Base-by-base conservation (phyloP, 2,113 vertebrate genomes). In the Willisornis vidua region DNA sequence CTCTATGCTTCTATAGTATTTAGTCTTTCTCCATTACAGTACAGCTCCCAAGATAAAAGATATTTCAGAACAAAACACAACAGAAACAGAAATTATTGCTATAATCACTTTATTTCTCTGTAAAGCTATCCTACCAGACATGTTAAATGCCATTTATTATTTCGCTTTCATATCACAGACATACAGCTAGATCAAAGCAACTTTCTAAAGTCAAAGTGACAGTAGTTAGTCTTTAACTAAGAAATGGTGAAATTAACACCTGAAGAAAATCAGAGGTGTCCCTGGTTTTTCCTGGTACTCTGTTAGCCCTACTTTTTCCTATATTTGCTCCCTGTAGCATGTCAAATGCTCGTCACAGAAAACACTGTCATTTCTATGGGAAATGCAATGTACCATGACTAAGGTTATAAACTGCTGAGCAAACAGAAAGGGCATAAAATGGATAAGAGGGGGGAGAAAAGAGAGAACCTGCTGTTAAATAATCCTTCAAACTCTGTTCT, bases 381-480 rank as follows among this genome's bases (percentile, higher is more conserved):
- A 71, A 61, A 81, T 15, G 93, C 82, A 92, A 6, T 0, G 5
- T 74, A 80, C 92, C 92, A 71, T 84, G 92, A 86, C 87, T 84
- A 37, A 83, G 87, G 90, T n/a, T 62, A 71, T 77, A 95, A 96
- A 97, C 68, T 86, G 82, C 85, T 90, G 82, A 88, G 68, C 63
- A 83, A 93, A 88, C 35, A 90, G 76, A 83, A 95, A 93, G 80
- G 85, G 51, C 63, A 87, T 25, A 85, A 91, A 95, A 87, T 71
- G 71, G 67, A 31, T 77, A 72, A 80, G 23, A 35, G 5, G 4
- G 3, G 13, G 18, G 2, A 0, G 3, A 35, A 65, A 67, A 58
- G 26, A 62, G 57, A 81, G 48, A 85, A 43, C 80, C 84, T 89
- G 89, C 87, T 91, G 87, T 82, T 92, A 89, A 94, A 85, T 87